Conservation (phyloP, 1,140 invertebrate genomes). For the Pygmarrhopalites habei region DNA sequence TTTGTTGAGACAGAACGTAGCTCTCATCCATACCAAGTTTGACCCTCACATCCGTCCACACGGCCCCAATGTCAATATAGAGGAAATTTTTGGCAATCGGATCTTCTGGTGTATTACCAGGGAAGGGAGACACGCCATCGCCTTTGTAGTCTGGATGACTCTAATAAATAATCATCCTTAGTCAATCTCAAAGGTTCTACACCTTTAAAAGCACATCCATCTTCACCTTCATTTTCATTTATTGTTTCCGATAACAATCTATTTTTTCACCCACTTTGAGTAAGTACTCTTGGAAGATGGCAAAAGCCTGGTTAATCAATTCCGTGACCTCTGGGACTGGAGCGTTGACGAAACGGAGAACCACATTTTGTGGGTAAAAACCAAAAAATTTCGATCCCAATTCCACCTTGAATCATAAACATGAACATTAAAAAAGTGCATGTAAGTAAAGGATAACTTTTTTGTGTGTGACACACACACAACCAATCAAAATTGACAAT, state of each 20-base stretch:
- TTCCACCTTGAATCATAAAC: slow-evolving; percentile 26
- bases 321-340: slow-evolving; percentile 4
- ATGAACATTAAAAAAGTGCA: neutral
- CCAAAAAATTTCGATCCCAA: slow-evolving; percentile 18
- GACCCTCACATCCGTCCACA: slow-evolving; percentile 41
- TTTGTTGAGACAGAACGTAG: slow-evolving; percentile 53
- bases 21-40: slow-evolving; percentile 60
- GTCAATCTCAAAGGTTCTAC: too few relatives aligned
- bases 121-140: slow-evolving; percentile 4
- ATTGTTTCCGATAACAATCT: too few relatives aligned
- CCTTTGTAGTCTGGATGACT: slow-evolving; percentile 22
- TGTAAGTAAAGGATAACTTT: too few relatives aligned
- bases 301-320: slow-evolving; percentile 11
- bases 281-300: slow-evolving; percentile 28
- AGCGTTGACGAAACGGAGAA: slow-evolving; percentile 15
- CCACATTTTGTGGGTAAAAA: slow-evolving; percentile 32
- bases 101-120: neutral
- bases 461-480: too few relatives aligned
- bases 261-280: slow-evolving; percentile 22
- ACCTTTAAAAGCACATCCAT: neutral
- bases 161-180: slow-evolving; percentile 4
- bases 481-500: too few relatives aligned
- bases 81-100: slow-evolving; percentile 19
- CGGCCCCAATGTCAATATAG: slow-evolving; percentile 21
- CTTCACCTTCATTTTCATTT: too few relatives aligned